Evolutionary conservation across 2,113 vertebrate genomes (phyloP), one percentile per base, ranked within the genome.

Genomic region (Indicator indicator): DNA sequence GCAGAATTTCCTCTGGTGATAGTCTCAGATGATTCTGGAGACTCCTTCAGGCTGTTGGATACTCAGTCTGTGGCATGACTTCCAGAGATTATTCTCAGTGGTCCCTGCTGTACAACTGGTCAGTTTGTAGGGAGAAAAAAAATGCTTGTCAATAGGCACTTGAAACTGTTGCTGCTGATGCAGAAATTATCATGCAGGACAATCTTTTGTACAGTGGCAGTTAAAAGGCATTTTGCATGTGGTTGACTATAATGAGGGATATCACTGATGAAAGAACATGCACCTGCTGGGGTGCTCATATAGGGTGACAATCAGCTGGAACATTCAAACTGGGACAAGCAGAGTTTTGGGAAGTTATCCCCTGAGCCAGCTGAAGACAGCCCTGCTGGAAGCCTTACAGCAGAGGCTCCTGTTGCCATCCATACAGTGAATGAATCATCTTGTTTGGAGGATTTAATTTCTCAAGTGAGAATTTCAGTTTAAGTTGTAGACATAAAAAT

Each of bases 1-100:
- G 3, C 36, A 59, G 33, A 5, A 54, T 0, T 2, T 16, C 11
- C 71, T 3, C 4, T 27, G 7, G 3, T 32, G 36, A 9, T 69
- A 86, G 84, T 70, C n/a, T 55, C 21, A 38, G 7, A 38, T 30
- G 1, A 21, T 42, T 46, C 20, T 46, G 8, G 12, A 89, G 38
- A 38, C 3, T 46, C 17, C 12, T 69, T 18, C 36, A 59, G 7
- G 23, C 8, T 70, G 3, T 46, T 15, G 46, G 40, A 63, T 30
- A 28, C 2, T 15, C 55, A 69, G 16, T 4, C 38, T 56, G 52
- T 26, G 38, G 4, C 30, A 65, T 12, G 4, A 64, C 24, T 69
- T 62, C 10, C 28, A 60, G 10, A 52, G 18, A 56, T 11, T 44
- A 46, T 4, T 3, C 5, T 54, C 32, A 42, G 19, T 38, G 21